Evolutionary conservation across 2,113 vertebrate genomes (phyloP), one percentile per base, ranked within the genome.

Genomic region (Boleophthalmus pectinirostris): DNA sequence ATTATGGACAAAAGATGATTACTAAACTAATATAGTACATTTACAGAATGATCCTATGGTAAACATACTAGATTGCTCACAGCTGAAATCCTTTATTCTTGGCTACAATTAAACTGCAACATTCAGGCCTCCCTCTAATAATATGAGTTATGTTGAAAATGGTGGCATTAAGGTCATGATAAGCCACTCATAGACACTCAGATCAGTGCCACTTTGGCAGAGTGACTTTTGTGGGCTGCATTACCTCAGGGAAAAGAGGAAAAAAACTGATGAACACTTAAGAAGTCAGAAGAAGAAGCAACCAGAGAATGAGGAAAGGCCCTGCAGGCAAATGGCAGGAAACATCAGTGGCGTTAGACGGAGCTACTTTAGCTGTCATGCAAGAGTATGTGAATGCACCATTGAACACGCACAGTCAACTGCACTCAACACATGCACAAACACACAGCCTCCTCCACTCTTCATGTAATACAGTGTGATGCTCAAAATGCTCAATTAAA

Each of bases 351-450:
- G 86, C 76, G 88, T 90, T 93, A 91, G 92, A 87, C 83, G 77
- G 87, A 92, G 92, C 93, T 92, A 92, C 92, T 86, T 87, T 89
- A 93, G 92, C 92, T 92, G 94, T 91, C 93, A 90, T 84, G 87
- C 92, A 86, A 83, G 84, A 24, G 77, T 73, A 84, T 54, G 60
- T 82, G 86, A 78, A 88, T 78, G 85, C 86, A 90, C 81, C 82
- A 90, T 85, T 89, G 90, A 84, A 67, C 67, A 45, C 84, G 70
- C 79, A 81, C 77, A 83, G 83, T 88, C 83, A 80, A 87, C 90
- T 83, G 87, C 87, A 88, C 69, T 88, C 89, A 86, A 69, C 85
- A 88, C 78, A 81, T 46, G 38, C 74, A 85, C 49, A 29, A 29
- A 74, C 51, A 87, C 78, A 86, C 69, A 85, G 58, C 75, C 49